A percentile compares a stretch with the other conserved stretches of the same genome.
phyloP scores from a whole-genome alignment of 2,797 vertebrate species.

The Carapus acus region DNA sequence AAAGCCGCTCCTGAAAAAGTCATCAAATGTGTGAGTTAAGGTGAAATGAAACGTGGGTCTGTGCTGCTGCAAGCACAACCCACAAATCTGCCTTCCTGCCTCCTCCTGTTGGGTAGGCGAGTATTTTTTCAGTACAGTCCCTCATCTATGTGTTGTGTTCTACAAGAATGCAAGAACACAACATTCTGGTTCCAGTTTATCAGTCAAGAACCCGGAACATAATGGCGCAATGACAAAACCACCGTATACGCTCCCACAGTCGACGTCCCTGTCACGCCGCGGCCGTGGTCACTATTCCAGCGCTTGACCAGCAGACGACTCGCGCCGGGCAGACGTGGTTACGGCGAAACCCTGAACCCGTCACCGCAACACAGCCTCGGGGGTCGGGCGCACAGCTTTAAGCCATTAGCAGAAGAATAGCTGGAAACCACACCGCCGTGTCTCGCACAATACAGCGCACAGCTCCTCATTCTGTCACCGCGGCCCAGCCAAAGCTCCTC shows the following conservation, averaged over 20 bases:
- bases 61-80: too few species aligned
- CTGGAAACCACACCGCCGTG: constrained; percentile 56
- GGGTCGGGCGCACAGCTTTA: constrained; percentile 57
- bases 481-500: constrained; percentile 26
- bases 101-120: too few species aligned
- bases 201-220: neutral
- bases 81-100: neutral
- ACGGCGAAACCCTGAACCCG: constrained; percentile 37
- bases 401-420: constrained; percentile 62
- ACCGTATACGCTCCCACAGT: constrained; percentile 1
- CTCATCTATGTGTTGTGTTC: neutral
- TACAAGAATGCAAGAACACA: too few species aligned
- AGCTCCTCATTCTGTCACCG: constrained; percentile 30
- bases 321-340: constrained; percentile 19
- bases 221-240: neutral
- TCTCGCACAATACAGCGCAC: constrained; percentile 36
- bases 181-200: constrained; percentile 1
- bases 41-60: constrained; percentile 3
- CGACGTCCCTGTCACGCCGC: constrained; percentile 14
- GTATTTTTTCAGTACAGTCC: neutral
- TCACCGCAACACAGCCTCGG: constrained; percentile 28
- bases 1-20: constrained; percentile 16
- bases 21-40: constrained; percentile 2
- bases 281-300: constrained; percentile 14
- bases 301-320: constrained; percentile 42